Evolutionary conservation across 2,113 vertebrate species (phyloP), one percentile per base, ranked within the genome.

Genomic region (Eclectus roratus): DNA sequence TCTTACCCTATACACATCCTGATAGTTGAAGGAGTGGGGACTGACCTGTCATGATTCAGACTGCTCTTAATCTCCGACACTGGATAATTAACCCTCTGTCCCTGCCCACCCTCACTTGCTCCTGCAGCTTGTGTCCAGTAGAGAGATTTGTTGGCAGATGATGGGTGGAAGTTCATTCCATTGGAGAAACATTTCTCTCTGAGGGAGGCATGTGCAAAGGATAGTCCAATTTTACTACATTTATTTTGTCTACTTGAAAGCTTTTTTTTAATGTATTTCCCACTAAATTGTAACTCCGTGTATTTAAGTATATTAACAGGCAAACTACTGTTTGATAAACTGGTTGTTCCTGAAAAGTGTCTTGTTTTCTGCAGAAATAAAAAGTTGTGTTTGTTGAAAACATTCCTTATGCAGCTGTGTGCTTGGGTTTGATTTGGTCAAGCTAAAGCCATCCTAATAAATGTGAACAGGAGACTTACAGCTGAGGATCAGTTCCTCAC

Each of bases 351-450:
- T 85, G 73, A 90, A 58, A 95, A 90, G 33, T 33, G 14, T 12
- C 70, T 73, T 89, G 88, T 94, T 96, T 97, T 97, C 74, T 96
- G 92, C 81, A 89, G 55, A 94, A 96, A 95, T 96, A 97, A 96
- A 97, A 78, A 24, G 28, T 61, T 89, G 80, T 85, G 86, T 84
- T 91, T 83, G 60, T 87, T 81, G 73, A 89, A 78, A 80, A 46
- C 33, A 31, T 84, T 93, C 53, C 53, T 27, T 64, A 33, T 39
- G 69, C 55, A 91, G 56, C 44, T 77, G 25, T 28, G 39, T 73
- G 71, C 50, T 63, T 10, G 25, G 27, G 21, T 83, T 73, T 88
- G 61, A 79, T 84, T 85, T 80, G 69, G 33, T 70, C n/a, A 27
- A 60, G 55, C 43, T 52, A 41, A 74, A 88, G 28, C 39, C 33